Conservation (phyloP, 2,797 vertebrate genomes). For the Sarcoramphus papa region DNA sequence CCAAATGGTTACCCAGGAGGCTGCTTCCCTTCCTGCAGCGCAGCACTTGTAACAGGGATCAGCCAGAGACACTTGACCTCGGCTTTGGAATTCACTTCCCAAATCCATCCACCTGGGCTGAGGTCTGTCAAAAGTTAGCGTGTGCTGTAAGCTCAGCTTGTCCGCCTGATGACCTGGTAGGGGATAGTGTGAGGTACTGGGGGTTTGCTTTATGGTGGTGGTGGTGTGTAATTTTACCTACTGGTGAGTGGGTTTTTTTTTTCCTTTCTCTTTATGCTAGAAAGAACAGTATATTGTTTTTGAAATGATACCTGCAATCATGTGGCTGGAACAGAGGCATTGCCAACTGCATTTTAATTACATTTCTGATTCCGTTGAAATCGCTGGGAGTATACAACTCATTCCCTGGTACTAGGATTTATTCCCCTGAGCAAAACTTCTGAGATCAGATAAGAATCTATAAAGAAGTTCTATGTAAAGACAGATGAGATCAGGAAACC, state of each 20-base stretch:
- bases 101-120: neutral
- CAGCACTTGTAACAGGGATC: neutral
- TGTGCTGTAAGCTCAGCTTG: neutral
- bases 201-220: neutral
- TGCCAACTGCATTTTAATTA: neutral
- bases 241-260: neutral
- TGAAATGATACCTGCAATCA: neutral
- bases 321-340: neutral
- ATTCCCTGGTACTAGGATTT: neutral
- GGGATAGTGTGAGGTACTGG: neutral
- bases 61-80: neutral
- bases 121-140: neutral
- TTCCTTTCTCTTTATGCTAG: neutral
- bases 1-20: neutral
- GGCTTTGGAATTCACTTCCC: neutral
- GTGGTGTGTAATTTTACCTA: neutral
- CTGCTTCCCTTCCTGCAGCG: neutral
- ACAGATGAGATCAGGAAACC: neutral
- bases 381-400: neutral
- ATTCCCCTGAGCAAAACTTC: neutral
- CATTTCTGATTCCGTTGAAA: neutral
- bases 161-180: neutral
- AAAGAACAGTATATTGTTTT: neutral
- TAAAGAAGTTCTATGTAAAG: neutral
- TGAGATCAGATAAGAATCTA: neutral